Base-by-base conservation (phyloP, 2,888 invertebrate genomes). In the Alentia gelatinosa region DNA sequence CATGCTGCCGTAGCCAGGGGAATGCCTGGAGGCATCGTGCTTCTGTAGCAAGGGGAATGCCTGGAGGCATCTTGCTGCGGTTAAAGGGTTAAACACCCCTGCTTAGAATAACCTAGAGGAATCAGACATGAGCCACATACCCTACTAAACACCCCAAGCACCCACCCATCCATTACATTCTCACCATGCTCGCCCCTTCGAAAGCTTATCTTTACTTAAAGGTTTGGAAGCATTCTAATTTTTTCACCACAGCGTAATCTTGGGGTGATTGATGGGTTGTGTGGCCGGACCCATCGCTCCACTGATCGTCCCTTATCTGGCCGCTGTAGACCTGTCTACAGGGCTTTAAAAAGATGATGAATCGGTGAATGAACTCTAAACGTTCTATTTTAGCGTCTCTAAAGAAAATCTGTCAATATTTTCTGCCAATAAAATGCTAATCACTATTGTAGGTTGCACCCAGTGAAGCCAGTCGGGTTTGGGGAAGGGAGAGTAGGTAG, bases 191-290 rank as follows among this genome's bases (percentile, higher is more conserved):
- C 12, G n/a, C 23, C 12, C 7, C 68, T 26, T 30, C 30, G 68
- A 68, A 68, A 68, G 68, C 68, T 26, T 68, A 68, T 30, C 68
- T 68, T 68, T 68, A 68, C 68, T 68, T 68, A 68, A 68, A 68
- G 68, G 68, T 4, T 68, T 68, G 68, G n/a, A 68, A 68, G n/a
- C 30, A 26, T 30, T 68, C 30, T 30, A 30, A 30, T 30, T 68
- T 68, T 30, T 68, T 68, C 30, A 30, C 33, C 12, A 4, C 68
- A 30, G 1, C 68, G 33, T 30, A 68, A 68, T n/a, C n/a, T n/a
- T n/a, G 33, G 30, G 12, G 26, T 68, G 68, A 68, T 68, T 68
- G 68, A 68, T 68, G 68, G 68, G 30, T 68, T 30, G 68, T 30
- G 68, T 68, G 68, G 68, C n/a, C 30, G 68, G 68, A 68, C 68